phyloP scores from a whole-genome alignment of 2,797 vertebrate genomes.

The Acipenser oxyrinchus region DNA sequence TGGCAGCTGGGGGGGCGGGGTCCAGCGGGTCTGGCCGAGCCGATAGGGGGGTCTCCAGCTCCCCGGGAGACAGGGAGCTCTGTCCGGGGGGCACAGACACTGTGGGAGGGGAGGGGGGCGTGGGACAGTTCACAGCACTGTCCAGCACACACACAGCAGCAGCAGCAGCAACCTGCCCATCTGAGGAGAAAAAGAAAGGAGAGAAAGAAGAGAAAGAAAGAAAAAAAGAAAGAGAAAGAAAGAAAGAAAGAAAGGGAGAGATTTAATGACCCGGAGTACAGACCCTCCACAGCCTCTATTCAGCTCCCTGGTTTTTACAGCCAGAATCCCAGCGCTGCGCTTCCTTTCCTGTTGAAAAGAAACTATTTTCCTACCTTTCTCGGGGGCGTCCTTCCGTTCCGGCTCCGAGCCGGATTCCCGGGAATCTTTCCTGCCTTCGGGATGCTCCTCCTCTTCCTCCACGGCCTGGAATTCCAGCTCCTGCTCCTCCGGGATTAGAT shows the following conservation, averaged over 20 bases:
- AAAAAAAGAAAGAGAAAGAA: no score
- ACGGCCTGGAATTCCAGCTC: slow-evolving; percentile 50
- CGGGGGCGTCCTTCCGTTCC: not conserved
- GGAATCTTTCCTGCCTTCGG: not conserved
- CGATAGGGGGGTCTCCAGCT: slow-evolving; percentile 11
- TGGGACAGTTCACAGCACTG: no score
- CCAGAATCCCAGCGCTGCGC: no score
- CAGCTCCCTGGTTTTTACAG: no score
- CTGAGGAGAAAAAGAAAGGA: not conserved
- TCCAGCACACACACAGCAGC: no score
- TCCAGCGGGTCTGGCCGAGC: slow-evolving; percentile 20
- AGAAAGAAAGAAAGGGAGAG: no score
- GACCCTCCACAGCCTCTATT: no score
- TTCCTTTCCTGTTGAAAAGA: no score
- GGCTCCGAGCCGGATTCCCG: not conserved
- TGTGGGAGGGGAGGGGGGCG: slow-evolving; percentile 38
- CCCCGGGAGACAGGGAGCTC: slow-evolving; percentile 25
- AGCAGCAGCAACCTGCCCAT: no score
- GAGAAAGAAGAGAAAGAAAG: not conserved
- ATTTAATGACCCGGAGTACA: no score
- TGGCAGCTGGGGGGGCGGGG: slow-evolving; percentile 34
- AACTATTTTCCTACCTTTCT: not conserved
- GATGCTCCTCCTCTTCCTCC: slow-evolving; percentile 40
- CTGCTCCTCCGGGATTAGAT: slow-evolving; percentile 45
- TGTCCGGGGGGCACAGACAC: slow-evolving; percentile 37